Base-by-base conservation (phyloP, 64 coral and sea anemone genomes). In the Astreopora myriophthalma region DNA sequence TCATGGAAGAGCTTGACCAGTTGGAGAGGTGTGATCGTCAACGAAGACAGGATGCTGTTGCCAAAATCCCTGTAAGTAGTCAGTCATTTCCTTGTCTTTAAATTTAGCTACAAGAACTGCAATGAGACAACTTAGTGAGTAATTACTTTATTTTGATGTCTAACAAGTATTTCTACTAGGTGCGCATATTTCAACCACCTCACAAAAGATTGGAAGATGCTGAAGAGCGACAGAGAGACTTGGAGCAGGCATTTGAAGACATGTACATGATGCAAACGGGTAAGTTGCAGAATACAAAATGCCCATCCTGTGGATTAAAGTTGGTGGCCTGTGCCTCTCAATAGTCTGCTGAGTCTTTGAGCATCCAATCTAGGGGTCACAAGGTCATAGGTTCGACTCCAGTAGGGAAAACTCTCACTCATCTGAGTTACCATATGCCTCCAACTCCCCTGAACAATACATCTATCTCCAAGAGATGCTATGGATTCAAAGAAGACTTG, bases 201-300 rank as follows among this genome's bases (percentile, higher is more conserved):
- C 96, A 96, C 16, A 93, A 95, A 87, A 90, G 97, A 75, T 44
- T 90, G 27, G 97, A 99, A 76, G 97, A 93, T 78, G 94, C 87
- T 42, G 97, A 99, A 79, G 90, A 99, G 42, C 70, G 91, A 70
- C 97, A 99, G 20, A 89, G 88, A 66, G 97, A 95, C 44, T 55
- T 99, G 31, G 97, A 99, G 44, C 83, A 95, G 51, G 97, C 90
- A 40, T 99, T 99, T 91, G 97, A 99, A 88, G 94, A 99, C 49
- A 99, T 99, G 94, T 99, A 99, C 75, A 99, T 99, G 97, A 86
- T 86, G 58, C 94, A 99, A 46, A 99, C 97, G 90, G 94, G 97
- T 99, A 9, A n/a, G n/a, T n/a, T n/a, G n/a, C n/a, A n/a, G n/a
- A n/a, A n/a, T n/a, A n/a, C n/a, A n/a, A n/a, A n/a, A n/a, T n/a